phyloP scores from a whole-genome alignment of 2,888 invertebrate species.

The Macaria liturata region DNA sequence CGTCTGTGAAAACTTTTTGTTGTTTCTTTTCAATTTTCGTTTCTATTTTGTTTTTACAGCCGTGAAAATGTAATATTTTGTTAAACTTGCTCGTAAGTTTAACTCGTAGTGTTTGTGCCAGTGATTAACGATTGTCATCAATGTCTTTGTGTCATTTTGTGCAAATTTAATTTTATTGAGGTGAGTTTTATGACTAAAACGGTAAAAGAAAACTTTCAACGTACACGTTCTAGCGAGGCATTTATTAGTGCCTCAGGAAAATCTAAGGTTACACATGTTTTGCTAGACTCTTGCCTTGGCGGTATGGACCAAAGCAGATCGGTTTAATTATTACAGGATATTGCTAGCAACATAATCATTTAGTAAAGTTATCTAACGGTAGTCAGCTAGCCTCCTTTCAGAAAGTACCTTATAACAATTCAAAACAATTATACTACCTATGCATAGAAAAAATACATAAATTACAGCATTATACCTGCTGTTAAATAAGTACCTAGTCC shows the following conservation, averaged over 20 bases:
- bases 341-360: conserved; percentile 9
- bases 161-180: conserved; percentile 11
- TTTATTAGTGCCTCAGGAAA: too few species aligned
- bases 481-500: too few species aligned
- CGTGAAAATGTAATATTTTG: background rate
- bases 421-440: too few species aligned
- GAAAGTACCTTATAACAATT: background rate
- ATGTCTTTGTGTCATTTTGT: conserved; percentile 8
- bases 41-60: conserved; percentile 2
- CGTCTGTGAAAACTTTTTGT: conserved; percentile 17
- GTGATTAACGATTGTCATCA: conserved; percentile 1
- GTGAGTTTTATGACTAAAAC: conserved; percentile 3
- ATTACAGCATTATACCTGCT: too few species aligned
- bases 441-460: too few species aligned
- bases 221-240: too few species aligned
- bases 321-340: conserved; percentile 10
- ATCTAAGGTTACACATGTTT: too few species aligned
- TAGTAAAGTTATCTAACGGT: conserved; percentile 14
- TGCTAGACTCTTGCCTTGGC: too few species aligned
- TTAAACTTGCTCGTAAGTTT: background rate
- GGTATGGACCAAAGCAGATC: too few species aligned
- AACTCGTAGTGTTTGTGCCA: conserved; percentile 8
- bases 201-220: too few species aligned
- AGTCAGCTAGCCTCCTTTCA: conserved; percentile 6
- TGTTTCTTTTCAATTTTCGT: conserved; percentile 19